phyloP scores from a whole-genome alignment of 2,113 vertebrate genomes.

The Struthidea cinerea region DNA sequence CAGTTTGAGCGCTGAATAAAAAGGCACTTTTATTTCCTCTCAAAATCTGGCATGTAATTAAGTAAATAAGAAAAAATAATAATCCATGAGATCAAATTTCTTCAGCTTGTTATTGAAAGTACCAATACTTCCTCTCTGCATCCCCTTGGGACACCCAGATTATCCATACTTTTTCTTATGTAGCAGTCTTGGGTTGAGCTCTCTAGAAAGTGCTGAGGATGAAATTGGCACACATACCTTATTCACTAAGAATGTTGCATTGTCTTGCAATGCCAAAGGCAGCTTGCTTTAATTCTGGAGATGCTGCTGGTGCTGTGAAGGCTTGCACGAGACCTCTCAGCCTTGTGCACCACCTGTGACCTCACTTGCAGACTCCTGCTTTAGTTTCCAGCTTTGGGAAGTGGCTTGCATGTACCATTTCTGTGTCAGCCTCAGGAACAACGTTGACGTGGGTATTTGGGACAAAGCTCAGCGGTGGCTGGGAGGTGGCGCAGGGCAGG shows the following conservation, averaged over 20 bases:
- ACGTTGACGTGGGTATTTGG: accelerated
- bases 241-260: neutral
- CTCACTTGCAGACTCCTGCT: neutral
- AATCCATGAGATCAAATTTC: neutral
- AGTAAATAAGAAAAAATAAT: neutral
- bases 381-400: neutral
- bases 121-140: neutral
- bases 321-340: neutral
- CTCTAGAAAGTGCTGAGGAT: neutral
- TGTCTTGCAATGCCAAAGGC: neutral
- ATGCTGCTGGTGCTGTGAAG: neutral
- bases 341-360: neutral
- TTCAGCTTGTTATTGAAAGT: neutral
- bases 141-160: neutral
- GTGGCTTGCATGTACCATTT: accelerated
- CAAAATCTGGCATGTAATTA: neutral
- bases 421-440: accelerated
- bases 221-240: neutral
- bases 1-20: neutral
- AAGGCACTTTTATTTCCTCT: neutral
- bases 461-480: neutral
- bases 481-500: neutral
- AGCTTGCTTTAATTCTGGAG: neutral
- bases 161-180: neutral
- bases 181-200: neutral